phyloP scores from a whole-genome alignment of 2,113 vertebrate genomes.

The Thalassarche chlororhynchos region DNA sequence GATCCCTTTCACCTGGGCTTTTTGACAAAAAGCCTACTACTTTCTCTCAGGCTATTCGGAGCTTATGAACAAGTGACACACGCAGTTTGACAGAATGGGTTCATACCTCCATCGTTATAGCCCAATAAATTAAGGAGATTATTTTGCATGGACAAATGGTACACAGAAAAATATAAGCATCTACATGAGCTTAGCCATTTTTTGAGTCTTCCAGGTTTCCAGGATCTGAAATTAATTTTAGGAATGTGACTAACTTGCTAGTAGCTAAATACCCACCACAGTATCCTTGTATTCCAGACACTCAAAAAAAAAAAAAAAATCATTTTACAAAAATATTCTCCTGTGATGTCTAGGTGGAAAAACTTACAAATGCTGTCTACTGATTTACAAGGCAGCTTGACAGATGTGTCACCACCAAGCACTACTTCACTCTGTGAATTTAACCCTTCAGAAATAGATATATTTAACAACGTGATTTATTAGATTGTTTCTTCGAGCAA shows the following conservation, averaged over 20 bases:
- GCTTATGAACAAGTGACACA: conserved; percentile 19
- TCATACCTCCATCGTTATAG: conserved; percentile 46
- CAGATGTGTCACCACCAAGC: neutral
- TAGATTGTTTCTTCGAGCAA: neutral
- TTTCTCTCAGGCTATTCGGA: conserved; percentile 44
- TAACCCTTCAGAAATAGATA: neutral
- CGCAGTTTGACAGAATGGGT: conserved; percentile 53
- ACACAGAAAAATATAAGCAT: neutral
- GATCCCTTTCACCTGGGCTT: conserved; percentile 55
- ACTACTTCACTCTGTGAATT: neutral
- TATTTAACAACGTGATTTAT: neutral
- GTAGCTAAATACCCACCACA: neutral
- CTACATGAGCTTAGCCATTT: neutral
- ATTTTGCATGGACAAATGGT: neutral
- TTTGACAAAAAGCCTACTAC: conserved; percentile 31
- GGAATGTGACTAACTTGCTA: neutral
- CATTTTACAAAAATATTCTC: neutral
- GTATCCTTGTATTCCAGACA: neutral
- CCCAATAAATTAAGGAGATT: conserved; percentile 1
- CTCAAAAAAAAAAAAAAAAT: neutral
- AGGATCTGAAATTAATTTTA: neutral
- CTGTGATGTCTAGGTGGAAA: neutral
- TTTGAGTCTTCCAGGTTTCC: neutral
- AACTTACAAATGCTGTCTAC: neutral
- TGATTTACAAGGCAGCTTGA: neutral